Evolutionary conservation across 2,797 vertebrate species (phyloP), one percentile per base, ranked within the genome.

Genomic region (Gambusia yucatana): DNA sequence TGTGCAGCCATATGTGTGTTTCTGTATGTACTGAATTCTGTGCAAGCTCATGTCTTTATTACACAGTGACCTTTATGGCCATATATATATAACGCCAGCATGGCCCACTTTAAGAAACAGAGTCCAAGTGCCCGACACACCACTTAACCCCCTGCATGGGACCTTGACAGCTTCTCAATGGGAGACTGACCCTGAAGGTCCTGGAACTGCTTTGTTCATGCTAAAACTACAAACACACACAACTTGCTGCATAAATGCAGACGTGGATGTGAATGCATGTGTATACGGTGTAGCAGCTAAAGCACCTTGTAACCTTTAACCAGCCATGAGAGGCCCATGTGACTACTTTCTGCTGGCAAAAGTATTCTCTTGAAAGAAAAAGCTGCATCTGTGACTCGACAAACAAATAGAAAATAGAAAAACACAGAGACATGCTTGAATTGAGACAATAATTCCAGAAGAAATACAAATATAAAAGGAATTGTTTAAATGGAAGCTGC

Each of bases 161-260:
- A 94, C 92, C 93, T 92, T 95, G 94, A 94, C 94, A 94, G 91
- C 84, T 90, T 85, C 93, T 93, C 93, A 83, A 84, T 86, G 84
- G 93, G 91, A 94, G 86, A 65, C 83, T 93, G 93, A 95, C 94
- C 93, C 93, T 82, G 73, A 84, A 89, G 89, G 90, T 92, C 90
- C 75, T 41, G 77, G 67, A 87, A 83, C 88, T 59, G 80, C 91
- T 93, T 89, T 87, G 87, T 94, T 94, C 91, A 89, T 90, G 82
- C 82, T 81, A 74, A 77, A 85, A n/a, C 67, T 46, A 71, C 67
- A 79, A 61, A 67, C 84, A 79, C 81, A 79, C 77, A 77, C 36
- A 76, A 73, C 72, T 43, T 1, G 7, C 79, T 65, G 80, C 77
- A 81, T 76, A 78, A 83, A 86, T 81, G 73, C 81, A 80, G 77